Conservation (phyloP, 2,888 invertebrate genomes). For the Eupsilia transversa region DNA sequence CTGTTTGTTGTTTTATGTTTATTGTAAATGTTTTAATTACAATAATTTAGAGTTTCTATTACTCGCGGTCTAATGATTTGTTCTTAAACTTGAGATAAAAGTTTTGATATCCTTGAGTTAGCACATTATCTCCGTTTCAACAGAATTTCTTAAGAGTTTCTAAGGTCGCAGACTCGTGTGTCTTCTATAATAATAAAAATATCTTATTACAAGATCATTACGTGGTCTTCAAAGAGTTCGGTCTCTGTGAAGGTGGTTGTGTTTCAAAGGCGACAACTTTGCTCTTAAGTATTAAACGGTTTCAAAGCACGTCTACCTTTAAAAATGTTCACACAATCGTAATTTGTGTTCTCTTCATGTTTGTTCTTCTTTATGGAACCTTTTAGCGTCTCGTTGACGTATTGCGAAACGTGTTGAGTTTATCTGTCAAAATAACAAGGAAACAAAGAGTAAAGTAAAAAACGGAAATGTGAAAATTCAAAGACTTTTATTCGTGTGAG, state of each 20-base stretch:
- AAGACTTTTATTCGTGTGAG: neutral
- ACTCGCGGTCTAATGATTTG: neutral
- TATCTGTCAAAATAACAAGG: slow-evolving; percentile 33
- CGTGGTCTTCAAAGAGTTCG: slow-evolving; percentile 59
- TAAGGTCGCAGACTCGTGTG: slow-evolving; percentile 28
- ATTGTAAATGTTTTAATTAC: slow-evolving; percentile 30
- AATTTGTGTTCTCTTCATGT: slow-evolving; percentile 47
- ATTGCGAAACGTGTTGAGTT: slow-evolving; percentile 34
- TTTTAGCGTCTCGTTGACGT: slow-evolving; percentile 20
- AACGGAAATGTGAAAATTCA: slow-evolving; percentile 10
- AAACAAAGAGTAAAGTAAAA: slow-evolving; percentile 23
- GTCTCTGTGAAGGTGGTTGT: slow-evolving; percentile 34
- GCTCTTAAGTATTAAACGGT: slow-evolving; percentile 52
- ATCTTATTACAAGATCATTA: slow-evolving; percentile 68
- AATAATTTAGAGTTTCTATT: slow-evolving; percentile 7
- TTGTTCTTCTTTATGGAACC: slow-evolving; percentile 24
- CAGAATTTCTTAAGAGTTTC: slow-evolving; percentile 35
- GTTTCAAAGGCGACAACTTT: slow-evolving; percentile 63
- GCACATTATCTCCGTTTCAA: slow-evolving; percentile 8
- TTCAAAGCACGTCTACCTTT: slow-evolving; percentile 46
- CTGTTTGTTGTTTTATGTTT: slow-evolving; percentile 12
- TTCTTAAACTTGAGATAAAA: slow-evolving; percentile 6
- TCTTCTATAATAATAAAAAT: slow-evolving; percentile 53
- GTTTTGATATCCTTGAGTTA: slow-evolving; percentile 46
- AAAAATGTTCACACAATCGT: slow-evolving; percentile 50